Conservation (phyloP, 2,113 vertebrate genomes). For the Miniopterus natalensis region DNA sequence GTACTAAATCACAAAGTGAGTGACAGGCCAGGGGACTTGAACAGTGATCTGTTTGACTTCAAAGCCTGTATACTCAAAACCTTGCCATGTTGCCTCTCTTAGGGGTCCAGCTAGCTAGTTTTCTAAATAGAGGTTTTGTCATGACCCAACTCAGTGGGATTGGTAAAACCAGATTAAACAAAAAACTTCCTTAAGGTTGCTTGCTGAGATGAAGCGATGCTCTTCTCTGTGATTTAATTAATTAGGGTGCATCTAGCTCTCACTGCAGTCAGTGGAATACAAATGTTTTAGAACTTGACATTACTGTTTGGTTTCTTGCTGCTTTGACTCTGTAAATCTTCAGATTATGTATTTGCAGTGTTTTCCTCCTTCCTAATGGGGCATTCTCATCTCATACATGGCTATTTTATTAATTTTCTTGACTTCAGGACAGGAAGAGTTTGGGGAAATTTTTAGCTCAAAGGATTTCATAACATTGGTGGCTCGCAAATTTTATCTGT, state of each 20-base stretch:
- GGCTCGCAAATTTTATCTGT: background rate
- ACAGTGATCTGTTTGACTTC: background rate
- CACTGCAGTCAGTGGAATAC: background rate
- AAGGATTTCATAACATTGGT: constrained; percentile 13
- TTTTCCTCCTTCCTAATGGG: background rate
- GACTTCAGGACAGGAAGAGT: constrained; percentile 13
- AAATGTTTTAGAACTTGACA: background rate
- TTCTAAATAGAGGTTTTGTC: background rate
- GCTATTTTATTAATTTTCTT: constrained; percentile 59
- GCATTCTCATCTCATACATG: background rate
- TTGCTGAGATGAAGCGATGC: background rate
- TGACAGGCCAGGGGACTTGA: background rate
- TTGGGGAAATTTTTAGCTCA: constrained; percentile 27
- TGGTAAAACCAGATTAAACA: background rate
- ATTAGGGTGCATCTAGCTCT: constrained; percentile 4
- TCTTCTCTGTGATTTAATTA: constrained; percentile 5
- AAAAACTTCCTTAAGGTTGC: background rate
- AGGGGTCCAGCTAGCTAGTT: background rate
- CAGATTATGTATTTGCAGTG: background rate
- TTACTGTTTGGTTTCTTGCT: background rate
- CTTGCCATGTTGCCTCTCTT: background rate
- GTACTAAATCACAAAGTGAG: background rate
- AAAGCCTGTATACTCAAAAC: background rate
- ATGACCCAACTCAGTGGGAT: background rate
- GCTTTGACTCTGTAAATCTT: background rate